phyloP scores from a whole-genome alignment of 1,140 invertebrate genomes.

The Polyergus mexicanus region DNA sequence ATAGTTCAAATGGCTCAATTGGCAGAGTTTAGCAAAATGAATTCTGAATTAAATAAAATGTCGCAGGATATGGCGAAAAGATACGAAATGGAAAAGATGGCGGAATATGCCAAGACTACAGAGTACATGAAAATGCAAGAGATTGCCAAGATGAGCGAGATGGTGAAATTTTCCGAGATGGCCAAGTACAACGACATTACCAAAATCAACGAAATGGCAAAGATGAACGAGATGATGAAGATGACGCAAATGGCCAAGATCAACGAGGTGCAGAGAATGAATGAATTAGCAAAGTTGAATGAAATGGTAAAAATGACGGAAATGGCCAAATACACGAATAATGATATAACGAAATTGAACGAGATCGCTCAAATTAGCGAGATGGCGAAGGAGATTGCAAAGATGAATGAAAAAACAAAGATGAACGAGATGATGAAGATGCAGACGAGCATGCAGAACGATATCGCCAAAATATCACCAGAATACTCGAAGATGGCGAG shows the following conservation, averaged over 20 bases:
- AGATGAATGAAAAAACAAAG: slow-evolving; percentile 85
- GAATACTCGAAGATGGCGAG: slow-evolving; percentile 84
- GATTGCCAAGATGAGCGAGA: slow-evolving; percentile 84
- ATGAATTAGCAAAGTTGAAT: slow-evolving; percentile 84
- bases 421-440: slow-evolving; percentile 86
- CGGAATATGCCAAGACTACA: slow-evolving; percentile 83
- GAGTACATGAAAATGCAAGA: slow-evolving; percentile 86
- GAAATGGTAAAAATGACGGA: slow-evolving; percentile 86
- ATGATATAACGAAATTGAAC: slow-evolving; percentile 81
- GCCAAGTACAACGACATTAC: slow-evolving; percentile 85
- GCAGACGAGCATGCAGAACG: slow-evolving; percentile 83
- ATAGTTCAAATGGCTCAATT: slow-evolving; percentile 86
- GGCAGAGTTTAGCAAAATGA: slow-evolving; percentile 85
- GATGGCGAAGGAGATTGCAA: slow-evolving; percentile 85
- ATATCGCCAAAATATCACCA: slow-evolving; percentile 82
- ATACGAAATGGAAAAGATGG: slow-evolving; percentile 86
- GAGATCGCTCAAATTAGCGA: slow-evolving; percentile 86
- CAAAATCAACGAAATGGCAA: slow-evolving; percentile 83
- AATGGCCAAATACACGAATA: slow-evolving; percentile 84
- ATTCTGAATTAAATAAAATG: slow-evolving; percentile 83
- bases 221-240: slow-evolving; percentile 85
- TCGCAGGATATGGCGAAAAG: slow-evolving; percentile 85
- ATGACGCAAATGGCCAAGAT: slow-evolving; percentile 83
- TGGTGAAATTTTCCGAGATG: slow-evolving; percentile 85
- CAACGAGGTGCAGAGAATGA: slow-evolving; percentile 84